Conservation (phyloP, 1,140 invertebrate genomes). For the Lepidurus arcticus region DNA sequence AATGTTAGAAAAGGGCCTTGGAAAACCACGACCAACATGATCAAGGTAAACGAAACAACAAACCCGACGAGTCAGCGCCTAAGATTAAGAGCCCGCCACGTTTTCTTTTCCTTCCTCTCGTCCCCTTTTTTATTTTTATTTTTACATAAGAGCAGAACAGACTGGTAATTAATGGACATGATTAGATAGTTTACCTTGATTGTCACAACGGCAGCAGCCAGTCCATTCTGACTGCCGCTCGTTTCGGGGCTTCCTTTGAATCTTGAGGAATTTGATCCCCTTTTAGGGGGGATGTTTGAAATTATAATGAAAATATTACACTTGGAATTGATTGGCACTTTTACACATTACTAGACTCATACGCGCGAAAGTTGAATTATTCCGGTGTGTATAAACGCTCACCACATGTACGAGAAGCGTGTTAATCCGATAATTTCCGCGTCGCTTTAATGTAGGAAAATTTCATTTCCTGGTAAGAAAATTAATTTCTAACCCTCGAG, state of each 20-base stretch:
- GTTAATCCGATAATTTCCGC: no score
- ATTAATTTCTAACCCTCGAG: no score
- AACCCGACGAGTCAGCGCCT: slow-evolving; percentile 4
- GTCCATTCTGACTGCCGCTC: slow-evolving; percentile 9
- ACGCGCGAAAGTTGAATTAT: no score
- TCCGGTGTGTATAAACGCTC: no score
- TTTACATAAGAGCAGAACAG: neutral
- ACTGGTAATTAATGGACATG: neutral
- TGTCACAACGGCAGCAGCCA: slow-evolving; percentile 11
- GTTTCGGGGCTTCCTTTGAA: no score
- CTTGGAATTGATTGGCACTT: no score
- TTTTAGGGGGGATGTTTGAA: neutral
- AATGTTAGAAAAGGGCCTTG: neutral
- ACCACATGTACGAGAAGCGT: no score
- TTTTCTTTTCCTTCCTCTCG: neutral
- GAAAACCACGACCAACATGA: slow-evolving; percentile 2
- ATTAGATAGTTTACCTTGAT: neutral
- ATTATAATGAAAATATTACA: no score
- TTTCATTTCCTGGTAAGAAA: no score
- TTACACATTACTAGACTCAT: no score
- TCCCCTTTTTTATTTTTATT: neutral
- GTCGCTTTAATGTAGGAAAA: no score
- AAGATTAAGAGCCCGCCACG: slow-evolving; percentile 7
- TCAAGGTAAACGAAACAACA: slow-evolving; percentile 10
- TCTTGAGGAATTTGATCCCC: neutral